Conservation (phyloP, 2,888 invertebrate genomes). For the Ophioninae sp. region DNA sequence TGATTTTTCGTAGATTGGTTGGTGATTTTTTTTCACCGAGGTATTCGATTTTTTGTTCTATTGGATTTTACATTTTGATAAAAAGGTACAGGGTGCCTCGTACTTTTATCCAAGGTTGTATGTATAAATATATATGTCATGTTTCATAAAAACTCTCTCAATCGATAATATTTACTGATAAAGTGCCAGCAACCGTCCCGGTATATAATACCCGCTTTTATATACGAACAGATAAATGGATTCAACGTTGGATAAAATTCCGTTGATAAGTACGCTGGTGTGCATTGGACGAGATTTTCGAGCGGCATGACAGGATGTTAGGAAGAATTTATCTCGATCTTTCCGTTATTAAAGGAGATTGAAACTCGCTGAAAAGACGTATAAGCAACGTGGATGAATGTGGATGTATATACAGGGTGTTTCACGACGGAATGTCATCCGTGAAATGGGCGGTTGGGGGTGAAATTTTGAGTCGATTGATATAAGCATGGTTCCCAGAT, state of each 20-base stretch:
- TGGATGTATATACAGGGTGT: not conserved
- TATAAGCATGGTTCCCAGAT: no score
- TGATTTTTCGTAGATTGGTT: no score
- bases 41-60: no score
- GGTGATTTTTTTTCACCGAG: no score
- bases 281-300: not conserved
- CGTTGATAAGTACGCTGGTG: constrained; percentile 6
- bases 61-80: no score
- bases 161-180: not conserved
- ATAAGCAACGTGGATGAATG: not conserved
- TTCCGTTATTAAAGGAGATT: constrained; percentile 12
- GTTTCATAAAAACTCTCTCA: not conserved
- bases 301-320: constrained; percentile 4
- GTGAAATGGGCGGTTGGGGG: no score
- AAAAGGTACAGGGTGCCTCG: no score
- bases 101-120: not conserved
- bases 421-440: no score
- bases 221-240: not conserved
- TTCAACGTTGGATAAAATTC: not conserved
- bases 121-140: not conserved
- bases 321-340: constrained; percentile 2
- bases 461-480: no score
- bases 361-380: constrained; percentile 11
- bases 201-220: not conserved
- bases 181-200: not conserved